These are phyloP conservation scores for Ectobius pallidus DNA, from an alignment of 2,888 invertebrate species.

Conservation along the genomic window DNA sequence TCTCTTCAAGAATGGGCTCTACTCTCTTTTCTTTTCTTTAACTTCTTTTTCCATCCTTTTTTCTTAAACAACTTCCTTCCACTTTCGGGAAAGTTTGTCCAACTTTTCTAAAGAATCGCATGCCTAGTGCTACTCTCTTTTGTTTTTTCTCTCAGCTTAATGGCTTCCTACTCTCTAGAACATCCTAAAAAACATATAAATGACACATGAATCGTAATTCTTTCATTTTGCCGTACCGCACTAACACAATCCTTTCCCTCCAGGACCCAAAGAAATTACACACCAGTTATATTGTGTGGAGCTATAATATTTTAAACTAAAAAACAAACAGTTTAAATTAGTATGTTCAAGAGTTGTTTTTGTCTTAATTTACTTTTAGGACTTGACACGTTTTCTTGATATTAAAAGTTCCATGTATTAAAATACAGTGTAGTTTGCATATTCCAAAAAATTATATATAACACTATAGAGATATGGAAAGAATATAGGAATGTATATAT, in stretches of 20 bases:
- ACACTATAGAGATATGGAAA: too few relatives aligned
- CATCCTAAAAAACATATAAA: constrained; percentile 10
- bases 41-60: background rate
- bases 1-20: constrained; percentile 10
- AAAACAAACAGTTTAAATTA: too few relatives aligned
- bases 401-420: too few relatives aligned
- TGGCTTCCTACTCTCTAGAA: constrained; percentile 1
- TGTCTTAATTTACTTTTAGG: too few relatives aligned
- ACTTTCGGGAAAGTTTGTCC: background rate
- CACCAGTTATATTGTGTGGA: too few relatives aligned
- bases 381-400: too few relatives aligned
- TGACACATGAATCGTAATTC: background rate
- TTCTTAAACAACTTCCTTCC: constrained; percentile 5
- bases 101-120: background rate
- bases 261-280: too few relatives aligned
- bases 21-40: background rate
- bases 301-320: too few relatives aligned
- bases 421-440: too few relatives aligned
- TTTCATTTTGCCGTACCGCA: background rate
- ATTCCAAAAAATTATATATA: too few relatives aligned
- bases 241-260: background rate
- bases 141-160: background rate
- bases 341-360: too few relatives aligned
- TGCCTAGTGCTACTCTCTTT: background rate
- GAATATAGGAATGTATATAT: too few relatives aligned